Base-by-base conservation (phyloP, 2,888 invertebrate genomes). In the Idaea straminata region DNA sequence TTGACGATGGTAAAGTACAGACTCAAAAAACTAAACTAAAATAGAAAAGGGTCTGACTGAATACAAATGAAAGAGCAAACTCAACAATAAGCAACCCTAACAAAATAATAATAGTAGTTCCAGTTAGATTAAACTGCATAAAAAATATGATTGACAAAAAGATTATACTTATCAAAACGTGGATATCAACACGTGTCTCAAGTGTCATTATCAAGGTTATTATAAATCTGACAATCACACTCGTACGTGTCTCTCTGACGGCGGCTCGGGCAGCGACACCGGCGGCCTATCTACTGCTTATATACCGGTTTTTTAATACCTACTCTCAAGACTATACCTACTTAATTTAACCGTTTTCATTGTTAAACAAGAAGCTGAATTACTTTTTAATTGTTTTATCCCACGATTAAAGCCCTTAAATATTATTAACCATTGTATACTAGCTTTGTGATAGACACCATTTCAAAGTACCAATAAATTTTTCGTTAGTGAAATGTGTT, bases 131-230 rank as follows among this genome's bases (percentile, higher is more conserved):
- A 64, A 63, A 59, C 7, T 47, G 47, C 47, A 47, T 7, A 38
- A 38, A 38, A 5, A 36, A 38, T 5, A 13, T 47, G 10, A 47
- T 13, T 47, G 47, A 47, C 13, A 47, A 36, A 59, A 5, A 59
- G n/a, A 16, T 5, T 15, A 59, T 13, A 13, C 59, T 34, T 59
- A n/a, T 61, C 13, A 61, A 34, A 61, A 35, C 61, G 35, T 34
- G 61, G 47, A 4, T 47, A 13, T 13, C 47, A 47, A 59, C 15
- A 15, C 58, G 6, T 15, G 15, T 15, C 6, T 59, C 58, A 7
- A 15, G 16, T 59, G 58, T 59, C 58, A 59, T 15, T 59, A 59
- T 15, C 58, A 59, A 59, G 58, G 58, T 15, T 16, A 59, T 59
- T 59, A 15, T 6, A 15, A 16, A 15, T 15, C 34, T 57, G 47